A percentile compares a stretch with the other conserved stretches of the same genome.
These are phyloP conservation scores for Diabrotica virgifera DNA, from an alignment of 1,140 invertebrate genomes.

Conservation along the genomic window DNA sequence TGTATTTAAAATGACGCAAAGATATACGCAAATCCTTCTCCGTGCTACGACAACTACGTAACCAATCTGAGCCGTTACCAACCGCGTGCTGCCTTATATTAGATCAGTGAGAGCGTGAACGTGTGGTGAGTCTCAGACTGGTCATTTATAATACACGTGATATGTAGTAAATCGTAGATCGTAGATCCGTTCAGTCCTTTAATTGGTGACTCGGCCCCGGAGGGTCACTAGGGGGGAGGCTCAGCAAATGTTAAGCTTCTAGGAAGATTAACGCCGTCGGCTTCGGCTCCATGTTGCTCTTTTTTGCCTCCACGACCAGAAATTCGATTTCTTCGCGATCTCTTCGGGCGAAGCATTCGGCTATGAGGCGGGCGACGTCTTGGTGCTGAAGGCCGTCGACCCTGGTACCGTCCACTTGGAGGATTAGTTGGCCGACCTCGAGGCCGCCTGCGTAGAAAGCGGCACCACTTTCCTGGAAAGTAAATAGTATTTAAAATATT, in stretches of 20 bases:
- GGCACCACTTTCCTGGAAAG: constrained; percentile 83
- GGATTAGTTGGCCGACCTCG: constrained; percentile 89
- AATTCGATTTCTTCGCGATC: constrained; percentile 86
- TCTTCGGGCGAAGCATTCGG: constrained; percentile 82
- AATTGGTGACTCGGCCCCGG: constrained; percentile 53
- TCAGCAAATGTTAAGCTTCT: constrained; percentile 82
- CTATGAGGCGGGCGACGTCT: constrained; percentile 83
- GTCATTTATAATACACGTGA: constrained; percentile 37
- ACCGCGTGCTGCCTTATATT: background rate
- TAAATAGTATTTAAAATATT: background rate
- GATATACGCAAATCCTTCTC: background rate
- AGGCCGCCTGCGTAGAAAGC: constrained; percentile 88
- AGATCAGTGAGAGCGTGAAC: background rate
- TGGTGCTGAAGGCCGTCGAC: constrained; percentile 76
- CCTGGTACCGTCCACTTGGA: constrained; percentile 87
- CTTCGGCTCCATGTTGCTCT: constrained; percentile 84
- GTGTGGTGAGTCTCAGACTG: constrained; percentile 12
- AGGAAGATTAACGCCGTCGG: constrained; percentile 82
- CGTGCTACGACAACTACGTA: background rate
- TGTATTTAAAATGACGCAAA: background rate
- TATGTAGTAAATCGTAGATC: constrained; percentile 35
- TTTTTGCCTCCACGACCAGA: constrained; percentile 83
- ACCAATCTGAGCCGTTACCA: background rate
- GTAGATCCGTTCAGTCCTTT: constrained; percentile 34
- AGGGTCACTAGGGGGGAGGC: constrained; percentile 72